Base-by-base conservation (phyloP, 2,113 vertebrate genomes). In the Thamnophis sirtalis region DNA sequence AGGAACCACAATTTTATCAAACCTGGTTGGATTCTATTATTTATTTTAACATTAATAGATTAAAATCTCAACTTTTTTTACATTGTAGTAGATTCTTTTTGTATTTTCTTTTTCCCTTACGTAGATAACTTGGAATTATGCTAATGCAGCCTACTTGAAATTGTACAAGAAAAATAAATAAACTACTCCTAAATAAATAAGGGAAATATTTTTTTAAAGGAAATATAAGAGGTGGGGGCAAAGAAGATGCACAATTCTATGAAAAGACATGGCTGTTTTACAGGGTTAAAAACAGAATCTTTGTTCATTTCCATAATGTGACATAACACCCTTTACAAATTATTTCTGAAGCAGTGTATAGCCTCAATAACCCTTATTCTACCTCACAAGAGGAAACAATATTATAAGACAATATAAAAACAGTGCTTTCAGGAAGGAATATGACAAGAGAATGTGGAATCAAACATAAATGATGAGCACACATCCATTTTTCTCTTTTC, bases 351-450 rank as follows among this genome's bases (percentile, higher is more conserved):
- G 68, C 33, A 38, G 15, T 38, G 17, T 80, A 80, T 38, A 21
- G 17, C 68, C 68, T 80, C 33, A 80, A 38, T 80, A 80, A 80
- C 33, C 68, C 38, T 50, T 91, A 91, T 53, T 24, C n/a, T 86
- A 63, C n/a, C 26, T 38, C 48, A n/a, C 21, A 63, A 68, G 50
- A 54, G 21, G 63, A 54, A 63, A 60, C 55, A 63, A 87, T 53
- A 49, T 68, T 73, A 11, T 10, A 90, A 11, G n/a, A 2, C 86
- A 92, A 68, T 0, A 86, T 56, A 63, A 38, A n/a, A 0, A 19
- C 88, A 90, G 88, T 92, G 10, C 38, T 94, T 89, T 10, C 9
- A 90, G 80, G 54, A 11, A 26, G 88, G 86, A 84, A 93, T 80
- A 21, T 80, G 33, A 80, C n/a, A 50, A 0, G 56, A 87, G 0